These are phyloP conservation scores for Criorhina ranunculi DNA, from an alignment of 2,888 invertebrate genomes.

Conservation along the genomic window DNA sequence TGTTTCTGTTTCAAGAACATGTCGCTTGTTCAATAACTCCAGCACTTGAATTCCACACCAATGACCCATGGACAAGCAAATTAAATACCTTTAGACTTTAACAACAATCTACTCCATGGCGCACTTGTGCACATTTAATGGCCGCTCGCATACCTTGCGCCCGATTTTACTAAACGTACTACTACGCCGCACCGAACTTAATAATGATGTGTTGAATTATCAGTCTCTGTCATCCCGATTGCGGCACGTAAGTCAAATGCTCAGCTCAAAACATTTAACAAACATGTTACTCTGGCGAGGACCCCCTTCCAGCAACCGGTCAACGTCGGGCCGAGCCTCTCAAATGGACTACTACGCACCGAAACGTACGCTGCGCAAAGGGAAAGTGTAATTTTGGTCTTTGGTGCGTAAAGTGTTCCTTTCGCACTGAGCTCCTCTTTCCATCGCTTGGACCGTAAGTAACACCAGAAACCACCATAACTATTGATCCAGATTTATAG, in stretches of 20 bases:
- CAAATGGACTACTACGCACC: slow-evolving; percentile 5
- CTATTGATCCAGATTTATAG: slow-evolving; percentile 72
- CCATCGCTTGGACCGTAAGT: neutral
- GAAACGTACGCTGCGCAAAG: slow-evolving; percentile 22
- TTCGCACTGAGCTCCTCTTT: slow-evolving; percentile 1
- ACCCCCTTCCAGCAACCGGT: slow-evolving; percentile 1
- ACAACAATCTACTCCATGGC: slow-evolving; percentile 47
- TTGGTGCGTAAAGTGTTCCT: slow-evolving; percentile 28
- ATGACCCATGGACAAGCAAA: slow-evolving; percentile 64
- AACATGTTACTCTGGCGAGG: slow-evolving; percentile 53
- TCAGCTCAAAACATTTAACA: slow-evolving; percentile 68
- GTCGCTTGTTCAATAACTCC: slow-evolving; percentile 58
- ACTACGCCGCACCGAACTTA: slow-evolving; percentile 48
- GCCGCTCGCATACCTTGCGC: slow-evolving; percentile 22
- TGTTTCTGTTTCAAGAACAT: slow-evolving; percentile 63
- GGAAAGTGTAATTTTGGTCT: slow-evolving; percentile 70
- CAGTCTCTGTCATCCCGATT: slow-evolving; percentile 73
- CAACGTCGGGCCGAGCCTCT: neutral
- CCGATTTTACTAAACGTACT: slow-evolving; percentile 15
- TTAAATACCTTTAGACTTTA: slow-evolving; percentile 61
- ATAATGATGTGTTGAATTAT: slow-evolving; percentile 75
- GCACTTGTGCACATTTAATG: slow-evolving; percentile 43
- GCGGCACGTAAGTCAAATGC: slow-evolving; percentile 65
- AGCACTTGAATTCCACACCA: slow-evolving; percentile 51
- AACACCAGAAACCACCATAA: slow-evolving; percentile 62